A percentile compares a stretch with the other conserved stretches of the same genome.
These are phyloP conservation scores for Hemicordylus capensis DNA, from an alignment of 2,113 vertebrate genomes.

Conservation along the genomic window DNA sequence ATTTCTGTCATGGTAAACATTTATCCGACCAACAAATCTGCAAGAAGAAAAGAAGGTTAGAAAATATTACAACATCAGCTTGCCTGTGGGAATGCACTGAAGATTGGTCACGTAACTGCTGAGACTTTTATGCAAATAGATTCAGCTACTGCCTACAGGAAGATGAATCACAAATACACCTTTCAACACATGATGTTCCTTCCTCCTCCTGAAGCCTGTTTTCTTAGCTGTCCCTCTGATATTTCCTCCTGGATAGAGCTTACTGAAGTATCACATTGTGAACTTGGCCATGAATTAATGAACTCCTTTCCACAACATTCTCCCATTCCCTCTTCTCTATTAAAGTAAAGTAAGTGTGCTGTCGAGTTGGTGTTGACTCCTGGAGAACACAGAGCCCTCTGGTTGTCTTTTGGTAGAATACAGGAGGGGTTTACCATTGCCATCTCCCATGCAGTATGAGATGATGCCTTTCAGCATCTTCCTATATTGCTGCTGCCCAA, in stretches of 20 bases:
- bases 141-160: not conserved
- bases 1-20: slow-evolving; percentile 88
- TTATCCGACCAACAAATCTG: slow-evolving; percentile 96
- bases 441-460: no score
- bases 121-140: not conserved
- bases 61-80: slow-evolving; percentile 24
- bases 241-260: not conserved
- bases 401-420: no score
- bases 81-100: not conserved
- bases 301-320: not conserved
- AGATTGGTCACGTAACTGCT: not conserved
- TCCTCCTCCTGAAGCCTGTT: not conserved
- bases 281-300: not conserved
- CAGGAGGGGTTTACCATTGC: no score
- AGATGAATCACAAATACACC: not conserved
- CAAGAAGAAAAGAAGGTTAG: slow-evolving; percentile 21
- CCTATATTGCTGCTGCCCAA: no score
- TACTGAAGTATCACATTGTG: not conserved
- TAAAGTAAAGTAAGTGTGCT: no score
- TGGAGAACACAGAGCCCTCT: no score
- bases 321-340: not conserved
- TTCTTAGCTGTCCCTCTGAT: not conserved
- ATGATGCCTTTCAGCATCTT: no score
- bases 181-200: not conserved
- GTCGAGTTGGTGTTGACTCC: no score